Evolutionary conservation across 2,888 invertebrate genomes (phyloP), one percentile per base, ranked within the genome.

Genomic region (Perithous albicinctus): DNA sequence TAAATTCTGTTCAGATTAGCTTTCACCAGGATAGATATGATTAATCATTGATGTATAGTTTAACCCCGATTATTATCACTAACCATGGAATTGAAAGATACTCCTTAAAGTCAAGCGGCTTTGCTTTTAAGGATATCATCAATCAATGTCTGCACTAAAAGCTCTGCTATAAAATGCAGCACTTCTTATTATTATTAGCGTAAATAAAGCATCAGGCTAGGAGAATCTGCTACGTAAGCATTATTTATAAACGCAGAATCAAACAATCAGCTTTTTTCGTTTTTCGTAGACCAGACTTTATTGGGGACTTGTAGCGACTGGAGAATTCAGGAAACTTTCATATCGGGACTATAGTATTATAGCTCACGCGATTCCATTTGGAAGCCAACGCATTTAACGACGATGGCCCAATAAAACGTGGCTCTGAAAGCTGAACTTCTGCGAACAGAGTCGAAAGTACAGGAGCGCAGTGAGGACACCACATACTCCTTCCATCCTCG

Each of bases 351-450:
- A 59, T 15, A 12, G 59, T 38, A 63, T 63, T 32, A 32, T 32
- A 59, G 59, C 20, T 10, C 43, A 10, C 43, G 43, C 32, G 43
- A 59, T 66, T 76, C 56, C 75, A 56, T 76, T 66, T 43, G 56
- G 56, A 59, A 59, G 54, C 56, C 64, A 43, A 54, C 48, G 43
- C 23, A 43, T 66, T 64, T 51, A 74, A 74, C 74, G 74, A 64
- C 66, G 54, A 76, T 67, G 66, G 67, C 56, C 75, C 66, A 64
- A 64, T 64, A 74, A 74, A 74, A 74, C 63, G 61, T 61, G 38
- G 56, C 29, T 20, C 32, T 26, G 29, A 70, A 70, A 70, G 56
- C 18, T 18, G 18, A 18, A 20, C 35, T 15, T 26, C 26, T 18
- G 56, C 26, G n/a, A n/a, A n/a, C n/a, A 20, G 41, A 29, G 41